phyloP scores from a whole-genome alignment of 2,113 vertebrate species.

The Pelobates fuscus region DNA sequence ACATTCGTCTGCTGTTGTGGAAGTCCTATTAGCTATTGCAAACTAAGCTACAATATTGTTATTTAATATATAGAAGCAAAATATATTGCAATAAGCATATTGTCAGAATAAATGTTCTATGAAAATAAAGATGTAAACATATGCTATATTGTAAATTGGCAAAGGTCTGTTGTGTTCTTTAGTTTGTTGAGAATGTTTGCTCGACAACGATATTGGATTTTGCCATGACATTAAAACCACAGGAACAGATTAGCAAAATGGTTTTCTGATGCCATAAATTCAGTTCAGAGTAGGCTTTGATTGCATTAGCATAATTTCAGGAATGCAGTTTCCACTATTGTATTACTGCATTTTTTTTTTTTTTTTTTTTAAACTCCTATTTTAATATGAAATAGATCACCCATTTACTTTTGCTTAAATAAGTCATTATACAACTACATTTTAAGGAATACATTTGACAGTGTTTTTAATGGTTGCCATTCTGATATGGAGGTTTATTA shows the following conservation, averaged over 20 bases:
- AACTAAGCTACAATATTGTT: too few species aligned
- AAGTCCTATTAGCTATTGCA: too few species aligned
- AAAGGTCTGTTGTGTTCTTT: background rate
- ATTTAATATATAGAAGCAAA: too few species aligned
- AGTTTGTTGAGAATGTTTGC: slow-evolving; percentile 15
- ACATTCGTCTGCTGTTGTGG: too few species aligned
- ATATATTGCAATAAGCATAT: too few species aligned
- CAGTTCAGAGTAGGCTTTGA: slow-evolving; percentile 31
- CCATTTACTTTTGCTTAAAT: background rate
- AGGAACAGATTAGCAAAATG: slow-evolving; percentile 25
- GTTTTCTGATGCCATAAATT: slow-evolving; percentile 27
- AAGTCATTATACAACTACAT: background rate
- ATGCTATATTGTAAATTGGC: background rate
- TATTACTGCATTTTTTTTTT: slow-evolving; percentile 10
- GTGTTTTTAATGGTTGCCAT: too few species aligned
- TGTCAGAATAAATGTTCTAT: background rate
- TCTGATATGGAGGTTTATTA: too few species aligned
- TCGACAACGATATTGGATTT: slow-evolving; percentile 15
- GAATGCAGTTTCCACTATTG: slow-evolving; percentile 14
- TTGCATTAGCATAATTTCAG: slow-evolving; percentile 47
- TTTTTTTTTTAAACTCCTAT: slow-evolving; percentile 3
- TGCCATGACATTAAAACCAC: slow-evolving; percentile 32
- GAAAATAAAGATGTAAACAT: background rate
- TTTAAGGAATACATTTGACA: background rate
- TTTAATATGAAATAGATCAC: slow-evolving; percentile 1